Conservation (phyloP, 1,140 invertebrate genomes). For the Sycobia sp. region DNA sequence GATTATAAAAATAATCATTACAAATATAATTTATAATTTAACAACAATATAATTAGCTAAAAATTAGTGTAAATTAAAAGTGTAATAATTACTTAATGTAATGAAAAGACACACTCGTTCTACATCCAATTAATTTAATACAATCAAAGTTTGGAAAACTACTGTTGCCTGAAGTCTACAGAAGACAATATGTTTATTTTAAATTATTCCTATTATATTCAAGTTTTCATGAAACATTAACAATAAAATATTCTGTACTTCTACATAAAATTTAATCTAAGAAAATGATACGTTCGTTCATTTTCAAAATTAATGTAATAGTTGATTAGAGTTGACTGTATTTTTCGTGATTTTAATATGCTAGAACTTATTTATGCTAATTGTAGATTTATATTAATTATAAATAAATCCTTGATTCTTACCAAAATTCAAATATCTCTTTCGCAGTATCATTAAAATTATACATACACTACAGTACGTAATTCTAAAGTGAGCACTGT, state of each 20-base stretch:
- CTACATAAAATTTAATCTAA: too few relatives aligned
- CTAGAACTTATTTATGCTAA: too few relatives aligned
- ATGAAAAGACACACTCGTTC: neutral
- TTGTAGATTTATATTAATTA: too few relatives aligned
- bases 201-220: too few relatives aligned
- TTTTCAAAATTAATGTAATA: too few relatives aligned
- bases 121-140: neutral
- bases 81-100: neutral
- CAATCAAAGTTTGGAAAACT: neutral
- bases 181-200: constrained; percentile 15
- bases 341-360: constrained; percentile 8
- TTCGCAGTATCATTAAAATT: neutral
- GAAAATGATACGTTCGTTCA: too few relatives aligned
- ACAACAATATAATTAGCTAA: neutral
- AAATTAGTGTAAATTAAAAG: constrained; percentile 2
- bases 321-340: neutral
- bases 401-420: constrained; percentile 4
- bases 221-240: too few relatives aligned
- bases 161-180: constrained; percentile 5
- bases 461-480: too few relatives aligned
- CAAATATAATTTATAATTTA: neutral
- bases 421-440: neutral
- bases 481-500: too few relatives aligned
- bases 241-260: too few relatives aligned
- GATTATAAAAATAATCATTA: constrained; percentile 17